These are phyloP conservation scores for Amblyteles armatorius DNA, from an alignment of 2,888 invertebrate species.

Conservation along the genomic window DNA sequence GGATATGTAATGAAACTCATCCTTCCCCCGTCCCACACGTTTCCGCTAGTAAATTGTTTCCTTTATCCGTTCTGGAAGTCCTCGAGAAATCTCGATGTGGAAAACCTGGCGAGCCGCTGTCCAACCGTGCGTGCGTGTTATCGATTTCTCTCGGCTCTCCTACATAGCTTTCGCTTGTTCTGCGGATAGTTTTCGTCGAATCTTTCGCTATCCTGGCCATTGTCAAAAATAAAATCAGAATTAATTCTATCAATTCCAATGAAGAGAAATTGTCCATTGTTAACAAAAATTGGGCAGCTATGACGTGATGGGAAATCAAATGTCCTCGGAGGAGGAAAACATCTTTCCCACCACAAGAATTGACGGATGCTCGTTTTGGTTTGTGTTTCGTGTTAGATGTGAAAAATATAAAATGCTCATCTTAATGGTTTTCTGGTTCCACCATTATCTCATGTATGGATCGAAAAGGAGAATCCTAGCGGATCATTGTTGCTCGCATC, in stretches of 20 bases:
- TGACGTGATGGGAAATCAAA: not conserved
- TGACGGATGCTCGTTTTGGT: not conserved
- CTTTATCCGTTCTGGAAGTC: slow-evolving; percentile 7
- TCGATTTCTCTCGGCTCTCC: not conserved
- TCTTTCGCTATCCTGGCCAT: not conserved
- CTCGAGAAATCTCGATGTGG: slow-evolving; percentile 5
- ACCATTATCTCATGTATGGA: too few species aligned
- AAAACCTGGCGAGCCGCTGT: not conserved
- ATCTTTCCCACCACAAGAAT: not conserved
- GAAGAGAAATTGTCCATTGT: not conserved
- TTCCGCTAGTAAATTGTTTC: slow-evolving; percentile 38
- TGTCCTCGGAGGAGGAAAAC: not conserved
- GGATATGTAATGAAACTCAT: slow-evolving; percentile 9
- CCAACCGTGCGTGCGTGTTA: slow-evolving; percentile 14
- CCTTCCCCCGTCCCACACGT: not conserved
- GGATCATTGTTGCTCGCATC: too few species aligned
- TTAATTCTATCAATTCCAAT: not conserved
- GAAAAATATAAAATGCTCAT: too few species aligned
- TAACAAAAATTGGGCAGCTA: not conserved
- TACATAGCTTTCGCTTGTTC: not conserved
- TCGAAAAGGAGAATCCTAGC: too few species aligned
- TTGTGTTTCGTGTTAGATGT: not conserved
- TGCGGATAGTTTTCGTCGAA: not conserved
- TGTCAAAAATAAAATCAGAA: not conserved
- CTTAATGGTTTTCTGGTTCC: too few species aligned